Evolutionary conservation across 2,797 vertebrate genomes (phyloP).

Genomic region (Pangasius krempfi): DNA sequence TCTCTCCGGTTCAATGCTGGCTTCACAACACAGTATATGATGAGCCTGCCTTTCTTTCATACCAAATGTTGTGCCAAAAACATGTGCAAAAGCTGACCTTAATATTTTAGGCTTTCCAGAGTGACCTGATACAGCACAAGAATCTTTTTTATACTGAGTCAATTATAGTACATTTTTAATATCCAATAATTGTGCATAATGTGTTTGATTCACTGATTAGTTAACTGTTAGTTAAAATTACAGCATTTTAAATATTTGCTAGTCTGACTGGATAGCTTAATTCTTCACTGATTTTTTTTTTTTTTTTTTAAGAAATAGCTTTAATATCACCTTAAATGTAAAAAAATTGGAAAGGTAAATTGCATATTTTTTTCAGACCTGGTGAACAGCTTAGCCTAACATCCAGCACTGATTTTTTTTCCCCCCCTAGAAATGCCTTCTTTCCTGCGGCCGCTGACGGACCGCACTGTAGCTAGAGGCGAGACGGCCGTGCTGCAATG

Average conservation of each 20-base stretch:
- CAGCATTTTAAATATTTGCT: neutral
- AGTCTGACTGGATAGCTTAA: too few species aligned
- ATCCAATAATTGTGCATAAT: neutral
- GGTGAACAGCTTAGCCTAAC: neutral
- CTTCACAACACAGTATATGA: conserved; percentile 13
- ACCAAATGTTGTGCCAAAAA: neutral
- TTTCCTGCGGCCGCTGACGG: conserved; percentile 88
- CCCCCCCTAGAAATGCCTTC: conserved; percentile 86
- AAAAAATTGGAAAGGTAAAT: neutral
- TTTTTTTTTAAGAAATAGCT: neutral
- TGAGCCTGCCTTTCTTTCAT: conserved; percentile 12
- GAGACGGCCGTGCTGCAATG: conserved; percentile 95
- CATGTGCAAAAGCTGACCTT: conserved; percentile 7
- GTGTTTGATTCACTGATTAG: neutral
- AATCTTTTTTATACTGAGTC: neutral
- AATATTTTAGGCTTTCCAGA: neutral
- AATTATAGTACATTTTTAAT: neutral
- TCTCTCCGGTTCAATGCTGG: neutral
- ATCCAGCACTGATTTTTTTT: too few species aligned
- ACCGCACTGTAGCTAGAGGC: conserved; percentile 89
- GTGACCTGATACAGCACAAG: neutral
- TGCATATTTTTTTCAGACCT: neutral
- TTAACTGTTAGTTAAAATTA: too few species aligned
- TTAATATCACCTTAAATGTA: neutral
- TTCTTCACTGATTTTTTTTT: neutral